These are phyloP conservation scores for Zelleria hepariella DNA, from an alignment of 2,888 invertebrate species.

Conservation along the genomic window DNA sequence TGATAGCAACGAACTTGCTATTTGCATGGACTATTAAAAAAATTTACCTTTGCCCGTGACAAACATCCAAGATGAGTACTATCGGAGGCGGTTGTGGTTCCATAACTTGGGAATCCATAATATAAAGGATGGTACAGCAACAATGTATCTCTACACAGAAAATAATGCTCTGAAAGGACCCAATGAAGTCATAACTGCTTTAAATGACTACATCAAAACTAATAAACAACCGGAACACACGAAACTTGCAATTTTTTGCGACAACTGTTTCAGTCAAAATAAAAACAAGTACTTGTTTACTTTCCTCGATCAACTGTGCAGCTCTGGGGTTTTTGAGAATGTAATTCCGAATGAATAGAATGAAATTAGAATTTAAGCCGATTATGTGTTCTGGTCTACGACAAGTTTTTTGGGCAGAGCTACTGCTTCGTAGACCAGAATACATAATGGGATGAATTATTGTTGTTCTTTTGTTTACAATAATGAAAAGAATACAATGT, in stretches of 20 bases:
- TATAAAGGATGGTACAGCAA: constrained; percentile 9
- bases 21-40: constrained; percentile 9
- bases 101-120: constrained; percentile 14
- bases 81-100: constrained; percentile 11
- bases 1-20: background rate
- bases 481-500: too few relatives aligned
- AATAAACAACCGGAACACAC: background rate
- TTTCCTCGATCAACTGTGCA: constrained; percentile 2
- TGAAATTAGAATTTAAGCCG: too few relatives aligned
- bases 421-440: too few relatives aligned
- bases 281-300: constrained; percentile 9
- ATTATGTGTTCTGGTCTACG: too few relatives aligned
- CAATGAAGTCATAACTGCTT: constrained; percentile 10
- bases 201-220: constrained; percentile 7
- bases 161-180: constrained; percentile 11
- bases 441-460: too few relatives aligned
- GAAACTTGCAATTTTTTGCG: constrained; percentile 7
- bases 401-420: too few relatives aligned
- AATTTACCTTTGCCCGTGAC: constrained; percentile 13
- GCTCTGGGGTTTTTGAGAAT: background rate
- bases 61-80: constrained; percentile 13
- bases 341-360: too few relatives aligned
- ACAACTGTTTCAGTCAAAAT: constrained; percentile 11
- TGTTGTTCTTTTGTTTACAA: too few relatives aligned
- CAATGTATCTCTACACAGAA: constrained; percentile 13